Conservation (phyloP, 2,888 invertebrate genomes). For the Ormyrus pomaceus region DNA sequence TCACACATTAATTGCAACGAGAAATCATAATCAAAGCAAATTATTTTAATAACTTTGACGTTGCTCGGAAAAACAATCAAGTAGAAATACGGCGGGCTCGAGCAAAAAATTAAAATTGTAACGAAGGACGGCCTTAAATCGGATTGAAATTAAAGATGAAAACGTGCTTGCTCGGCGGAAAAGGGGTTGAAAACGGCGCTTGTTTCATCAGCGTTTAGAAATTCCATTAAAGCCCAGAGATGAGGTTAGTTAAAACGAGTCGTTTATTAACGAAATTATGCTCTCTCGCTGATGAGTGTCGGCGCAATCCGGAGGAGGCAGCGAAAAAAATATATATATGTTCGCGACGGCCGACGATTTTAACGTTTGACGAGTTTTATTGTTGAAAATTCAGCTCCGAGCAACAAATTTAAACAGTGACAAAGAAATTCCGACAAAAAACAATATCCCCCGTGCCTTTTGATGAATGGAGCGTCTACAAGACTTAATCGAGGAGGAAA, state of each 20-base stretch:
- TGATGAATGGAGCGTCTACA: constrained; percentile 22
- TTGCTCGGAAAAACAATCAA: too few relatives aligned
- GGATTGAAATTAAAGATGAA: constrained; percentile 39
- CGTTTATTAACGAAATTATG: constrained; percentile 42
- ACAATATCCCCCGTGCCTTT: neutral
- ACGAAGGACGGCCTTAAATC: constrained; percentile 13
- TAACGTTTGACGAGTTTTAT: too few relatives aligned
- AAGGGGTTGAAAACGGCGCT: constrained; percentile 37
- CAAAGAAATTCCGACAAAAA: neutral
- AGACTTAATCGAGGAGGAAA: constrained; percentile 30
- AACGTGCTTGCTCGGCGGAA: constrained; percentile 36
- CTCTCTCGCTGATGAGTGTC: neutral
- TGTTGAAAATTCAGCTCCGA: too few relatives aligned
- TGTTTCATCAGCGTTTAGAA: constrained; percentile 64
- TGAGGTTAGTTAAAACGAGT: constrained; percentile 58
- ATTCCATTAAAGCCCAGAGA: constrained; percentile 69
- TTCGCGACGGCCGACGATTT: neutral
- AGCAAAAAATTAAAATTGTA: constrained; percentile 13
- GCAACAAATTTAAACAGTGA: too few relatives aligned
- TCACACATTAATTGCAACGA: too few relatives aligned
- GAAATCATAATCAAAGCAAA: too few relatives aligned
- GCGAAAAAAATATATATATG: neutral
- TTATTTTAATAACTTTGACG: too few relatives aligned
- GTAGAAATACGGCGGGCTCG: too few relatives aligned
- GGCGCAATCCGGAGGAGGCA: neutral